Evolutionary conservation across 1,140 invertebrate species (phyloP), one percentile per base, ranked within the genome.

Genomic region (Micrasema longulum): DNA sequence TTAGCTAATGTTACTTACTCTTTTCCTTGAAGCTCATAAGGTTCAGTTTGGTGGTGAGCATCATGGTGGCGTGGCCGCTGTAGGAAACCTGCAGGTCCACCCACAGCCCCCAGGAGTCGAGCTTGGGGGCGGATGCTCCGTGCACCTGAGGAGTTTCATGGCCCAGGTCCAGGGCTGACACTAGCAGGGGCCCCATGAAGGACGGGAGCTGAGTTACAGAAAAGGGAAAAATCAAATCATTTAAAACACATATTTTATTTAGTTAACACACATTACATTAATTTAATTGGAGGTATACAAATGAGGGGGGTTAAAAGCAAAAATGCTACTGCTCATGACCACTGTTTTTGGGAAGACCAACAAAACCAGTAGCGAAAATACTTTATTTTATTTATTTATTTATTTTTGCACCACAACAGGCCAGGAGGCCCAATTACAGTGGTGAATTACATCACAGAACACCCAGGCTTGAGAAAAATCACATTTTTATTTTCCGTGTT

Each of bases 41-140:
- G 85, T 99, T 98, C 23, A 99, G 83, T 81, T 97, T 96, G 0
- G 97, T 99, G 78, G 96, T 94, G n/a, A 99, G 89, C 1, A 93
- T 96, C 86, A 99, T 93, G 65, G 91, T 89, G 26, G 95, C 89
- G 55, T 90, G 89, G 35, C 97, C 97, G 76, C 93, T 90, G 83
- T 99, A 99, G 9, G 89, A 90, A 45, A 99, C 83, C 79, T 97
- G 93, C 11, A 98, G 85, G 84, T 99, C 95, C 2, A 97, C 85
- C 97, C 97, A 99, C 16, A 98, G 83, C 2, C 97, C 97, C 74
- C 91, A 89, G 69, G 94, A 91, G 84, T 99, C 94, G 35, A 96
- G 78, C 52, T 88, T 84, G 0, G 95, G 94, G 76, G 90, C 88
- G 26, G 88, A 88, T 26, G 92, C 89, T 53, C 90, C 88, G 53